Evolutionary conservation across 2,888 invertebrate species (phyloP).

Genomic region (Standfussiana lucernea): DNA sequence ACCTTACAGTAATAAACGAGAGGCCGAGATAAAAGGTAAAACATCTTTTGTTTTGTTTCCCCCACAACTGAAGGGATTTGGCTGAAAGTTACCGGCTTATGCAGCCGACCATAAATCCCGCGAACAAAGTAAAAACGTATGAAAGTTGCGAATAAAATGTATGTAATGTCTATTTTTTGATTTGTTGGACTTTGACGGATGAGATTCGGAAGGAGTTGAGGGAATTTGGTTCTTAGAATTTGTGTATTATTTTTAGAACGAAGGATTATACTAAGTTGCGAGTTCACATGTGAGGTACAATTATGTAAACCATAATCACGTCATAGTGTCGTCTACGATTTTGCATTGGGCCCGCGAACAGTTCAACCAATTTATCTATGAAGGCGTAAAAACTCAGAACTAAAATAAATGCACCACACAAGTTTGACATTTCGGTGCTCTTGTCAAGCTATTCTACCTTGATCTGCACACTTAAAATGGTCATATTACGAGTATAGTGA

Average conservation of each 20-base stretch:
- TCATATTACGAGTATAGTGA: background rate
- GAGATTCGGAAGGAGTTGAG: background rate
- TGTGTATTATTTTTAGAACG: background rate
- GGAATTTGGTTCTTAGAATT: background rate
- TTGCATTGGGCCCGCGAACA: background rate
- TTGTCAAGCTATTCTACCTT: background rate
- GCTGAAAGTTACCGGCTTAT: slow-evolving; percentile 44
- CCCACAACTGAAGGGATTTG: slow-evolving; percentile 38
- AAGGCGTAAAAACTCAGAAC: background rate
- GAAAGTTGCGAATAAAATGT: slow-evolving; percentile 34
- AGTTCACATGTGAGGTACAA: background rate
- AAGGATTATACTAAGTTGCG: background rate
- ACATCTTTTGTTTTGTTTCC: slow-evolving; percentile 56
- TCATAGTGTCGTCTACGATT: background rate
- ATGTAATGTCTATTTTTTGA: slow-evolving; percentile 35
- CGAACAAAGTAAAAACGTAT: slow-evolving; percentile 36
- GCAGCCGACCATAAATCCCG: slow-evolving; percentile 50
- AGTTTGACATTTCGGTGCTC: background rate
- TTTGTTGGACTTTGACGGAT: slow-evolving; percentile 24
- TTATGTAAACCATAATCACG: background rate
- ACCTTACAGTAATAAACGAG: slow-evolving; percentile 20
- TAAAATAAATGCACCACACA: background rate
- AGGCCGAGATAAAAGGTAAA: slow-evolving; percentile 44
- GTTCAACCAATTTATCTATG: background rate
- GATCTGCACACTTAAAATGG: background rate